Base-by-base conservation (phyloP, 1,140 invertebrate genomes). In the Lanistes nyassanus region DNA sequence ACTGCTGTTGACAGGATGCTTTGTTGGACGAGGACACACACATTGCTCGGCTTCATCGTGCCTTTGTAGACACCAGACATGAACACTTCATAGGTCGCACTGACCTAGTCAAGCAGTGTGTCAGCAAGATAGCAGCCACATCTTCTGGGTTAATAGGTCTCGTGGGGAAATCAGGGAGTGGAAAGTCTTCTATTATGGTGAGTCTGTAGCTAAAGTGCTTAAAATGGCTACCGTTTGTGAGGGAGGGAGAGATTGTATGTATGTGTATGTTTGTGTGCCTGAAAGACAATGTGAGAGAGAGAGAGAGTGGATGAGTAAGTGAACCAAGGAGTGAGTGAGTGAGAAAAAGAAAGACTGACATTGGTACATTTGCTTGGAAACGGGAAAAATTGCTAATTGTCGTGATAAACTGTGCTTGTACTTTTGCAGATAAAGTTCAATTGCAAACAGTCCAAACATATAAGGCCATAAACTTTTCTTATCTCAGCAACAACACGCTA, bases 111-210 rank as follows among this genome's bases (percentile, higher is more conserved):
- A 86, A 85, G 60, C 82, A 87, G 70, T 84, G 81, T 51, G 56
- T 88, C 42, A 83, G 79, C 42, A 81, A 80, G 60, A 82, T 88
- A 34, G 64, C 68, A 0, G 68, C 81, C 60, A 81, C 82, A 65
- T 66, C 51, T 31, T 78, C 80, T 11, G 86, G 85, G n/a, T 77
- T 88, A 29, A 66, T 90, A 29, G 62, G 82, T 11, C 71, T 90
- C 19, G 71, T 73, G 74, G 90, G 90, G 51, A 86, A 88, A 81
- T 64, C 85, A 11, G 90, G 90, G 9, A 82, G 79, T 76, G 90
- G 90, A 39, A 90, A 90, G 76, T 86, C 90, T 16, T 81, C 89
- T 62, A 69, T 90, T 6, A 75, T 90, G 83, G 89, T 89, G 78
- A 78, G 78, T 56, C 23, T 58, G 26, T 74, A 70, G 19, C 34